Percentiles rank a stretch among this genome's conserved stretches.
Evolutionary conservation across 2,888 invertebrate genomes (phyloP).

Genomic region (Eretmocerus hayati): DNA sequence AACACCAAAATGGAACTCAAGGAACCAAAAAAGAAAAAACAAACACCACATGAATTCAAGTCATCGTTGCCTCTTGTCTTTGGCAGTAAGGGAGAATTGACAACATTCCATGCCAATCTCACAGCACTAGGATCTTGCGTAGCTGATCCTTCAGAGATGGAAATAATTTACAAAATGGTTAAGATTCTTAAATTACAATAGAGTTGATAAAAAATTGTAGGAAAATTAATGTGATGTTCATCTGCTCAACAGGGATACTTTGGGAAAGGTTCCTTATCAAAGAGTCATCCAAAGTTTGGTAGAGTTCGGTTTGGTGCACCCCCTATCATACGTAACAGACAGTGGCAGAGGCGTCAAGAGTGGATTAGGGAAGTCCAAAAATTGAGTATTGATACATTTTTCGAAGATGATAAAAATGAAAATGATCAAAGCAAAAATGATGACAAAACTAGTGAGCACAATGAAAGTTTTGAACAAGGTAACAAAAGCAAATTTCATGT

Average conservation of each 20-base stretch:
- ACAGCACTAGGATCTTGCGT: slow-evolving; percentile 65
- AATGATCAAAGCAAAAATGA: slow-evolving; percentile 1
- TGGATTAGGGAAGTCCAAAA: slow-evolving; percentile 48
- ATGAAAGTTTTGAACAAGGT: slow-evolving; percentile 1
- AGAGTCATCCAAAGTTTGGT: slow-evolving; percentile 50
- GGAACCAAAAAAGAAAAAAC: slow-evolving; percentile 49
- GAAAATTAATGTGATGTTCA: background rate
- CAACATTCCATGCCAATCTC: slow-evolving; percentile 56
- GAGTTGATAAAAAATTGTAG: background rate
- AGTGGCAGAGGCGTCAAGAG: slow-evolving; percentile 54
- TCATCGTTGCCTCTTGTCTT: slow-evolving; percentile 45
- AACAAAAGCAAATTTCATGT: too few relatives aligned
- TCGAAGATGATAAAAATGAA: slow-evolving; percentile 21
- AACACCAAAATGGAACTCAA: slow-evolving; percentile 47
- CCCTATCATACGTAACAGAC: slow-evolving; percentile 55
- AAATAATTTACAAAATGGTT: slow-evolving; percentile 57
- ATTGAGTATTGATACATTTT: slow-evolving; percentile 28
- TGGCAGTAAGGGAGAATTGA: slow-evolving; percentile 48
- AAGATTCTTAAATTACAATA: background rate
- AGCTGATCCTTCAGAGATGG: slow-evolving; percentile 54
- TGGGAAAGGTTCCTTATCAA: slow-evolving; percentile 65
- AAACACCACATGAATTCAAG: slow-evolving; percentile 41
- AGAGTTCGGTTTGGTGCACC: slow-evolving; percentile 45
- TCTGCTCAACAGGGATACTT: slow-evolving; percentile 57
- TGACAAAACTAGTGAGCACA: background rate